phyloP scores from a whole-genome alignment of 2,888 invertebrate species.

The Chorisops tibialis region DNA sequence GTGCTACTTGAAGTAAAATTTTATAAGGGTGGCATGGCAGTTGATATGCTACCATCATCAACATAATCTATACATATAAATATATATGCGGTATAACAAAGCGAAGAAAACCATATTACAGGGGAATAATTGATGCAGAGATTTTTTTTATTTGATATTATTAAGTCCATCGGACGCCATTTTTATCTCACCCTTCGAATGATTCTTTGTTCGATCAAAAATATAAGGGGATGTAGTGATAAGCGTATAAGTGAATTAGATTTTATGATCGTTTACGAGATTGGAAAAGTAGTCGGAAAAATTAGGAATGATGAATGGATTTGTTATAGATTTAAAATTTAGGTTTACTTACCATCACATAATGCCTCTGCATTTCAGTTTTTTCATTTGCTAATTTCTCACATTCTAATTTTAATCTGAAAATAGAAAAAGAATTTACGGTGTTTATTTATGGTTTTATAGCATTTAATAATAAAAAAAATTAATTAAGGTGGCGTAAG shows the following conservation, averaged over 20 bases:
- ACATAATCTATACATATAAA: background rate
- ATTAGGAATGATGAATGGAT: constrained; percentile 28
- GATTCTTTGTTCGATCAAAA: background rate
- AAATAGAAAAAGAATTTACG: constrained; percentile 52
- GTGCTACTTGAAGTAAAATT: background rate
- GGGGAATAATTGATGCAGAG: constrained; percentile 8
- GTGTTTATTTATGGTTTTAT: too few species aligned
- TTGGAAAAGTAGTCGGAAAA: constrained; percentile 27
- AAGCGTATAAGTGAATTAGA: background rate
- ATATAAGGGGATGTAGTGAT: background rate
- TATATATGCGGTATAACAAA: background rate
- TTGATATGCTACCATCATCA: background rate
- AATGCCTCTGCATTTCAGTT: constrained; percentile 98
- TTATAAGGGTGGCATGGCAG: background rate
- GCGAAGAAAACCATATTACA: constrained; percentile 4
- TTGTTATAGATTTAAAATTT: constrained; percentile 40
- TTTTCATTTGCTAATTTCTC: constrained; percentile 97
- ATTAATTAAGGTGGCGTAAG: too few species aligned
- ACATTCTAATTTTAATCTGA: constrained; percentile 93
- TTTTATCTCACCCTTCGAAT: background rate
- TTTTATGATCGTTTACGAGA: background rate
- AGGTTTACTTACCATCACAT: constrained; percentile 86
- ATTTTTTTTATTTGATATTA: constrained; percentile 16
- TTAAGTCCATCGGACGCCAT: background rate
- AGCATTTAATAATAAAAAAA: too few species aligned